Base-by-base conservation (phyloP, 92 coral and sea anemone genomes). In the Epizoanthus stellaris region DNA sequence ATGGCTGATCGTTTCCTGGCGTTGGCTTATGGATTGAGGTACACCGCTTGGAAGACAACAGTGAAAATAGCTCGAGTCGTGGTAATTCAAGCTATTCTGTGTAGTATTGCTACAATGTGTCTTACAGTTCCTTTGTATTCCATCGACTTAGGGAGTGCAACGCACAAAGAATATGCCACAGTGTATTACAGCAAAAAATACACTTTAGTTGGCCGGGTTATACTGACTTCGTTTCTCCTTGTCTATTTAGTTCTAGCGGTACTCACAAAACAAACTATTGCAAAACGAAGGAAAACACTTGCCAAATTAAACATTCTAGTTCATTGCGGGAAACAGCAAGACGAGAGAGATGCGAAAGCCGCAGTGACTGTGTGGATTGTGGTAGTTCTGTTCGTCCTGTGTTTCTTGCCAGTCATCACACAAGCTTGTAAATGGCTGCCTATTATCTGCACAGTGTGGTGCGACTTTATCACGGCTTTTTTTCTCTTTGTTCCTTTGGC, bases 1-100 rank as follows among this genome's bases (percentile, higher is more conserved):
- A 82, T 88, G 80, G 19, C 80, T 30, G 91, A 88, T 76, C 85
- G 91, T 9, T 88, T 75, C 60, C 40, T 88, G 17, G 91, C 70
- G 6, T 56, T 88, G 52, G 85, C 84, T 58, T 76, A 75, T 49
- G 91, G 91, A 5, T 1, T 83, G 67, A 67, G 63, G 38, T 88
- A 88, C 72, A 88, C 84, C 9, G 67, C 87, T 3, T 69, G 88
- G 88, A 88, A 88, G 80, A 81, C 58, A 25, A 60, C 80, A 9
- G 67, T 20, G 62, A 83, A 56, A 21, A 52, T 88, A 34, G 59
- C 60, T 66, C 34, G 17, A 47, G 67, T 67, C 1, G 63, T 88
- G 36, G 49, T 67, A 14, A 13, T 69, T 4, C 85, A 88, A 30
- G 10, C 23, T 2, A 5, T 17, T 36, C 15, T 76, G 9, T 56